These are phyloP conservation scores for Trematomus loennbergii DNA, from an alignment of 2,113 vertebrate species.

Conservation along the genomic window DNA sequence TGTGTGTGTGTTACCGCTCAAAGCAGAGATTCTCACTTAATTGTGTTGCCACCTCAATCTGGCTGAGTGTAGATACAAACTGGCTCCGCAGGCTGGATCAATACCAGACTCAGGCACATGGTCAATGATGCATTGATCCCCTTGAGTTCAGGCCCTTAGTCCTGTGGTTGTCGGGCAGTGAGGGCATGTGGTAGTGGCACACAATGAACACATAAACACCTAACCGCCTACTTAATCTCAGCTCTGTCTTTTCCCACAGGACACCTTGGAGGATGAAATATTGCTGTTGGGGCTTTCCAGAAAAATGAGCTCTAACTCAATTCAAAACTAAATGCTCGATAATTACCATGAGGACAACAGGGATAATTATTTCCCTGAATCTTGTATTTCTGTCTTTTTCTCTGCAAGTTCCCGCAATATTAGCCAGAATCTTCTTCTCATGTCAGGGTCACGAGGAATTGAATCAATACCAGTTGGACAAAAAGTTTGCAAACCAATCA, in stretches of 20 bases:
- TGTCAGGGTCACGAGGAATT: slow-evolving; percentile 2
- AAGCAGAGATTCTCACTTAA: slow-evolving; percentile 60
- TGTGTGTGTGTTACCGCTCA: slow-evolving; percentile 16
- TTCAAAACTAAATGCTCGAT: slow-evolving; percentile 48
- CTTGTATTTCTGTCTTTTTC: slow-evolving; percentile 1
- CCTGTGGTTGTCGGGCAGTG: slow-evolving; percentile 42
- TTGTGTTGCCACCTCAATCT: slow-evolving; percentile 66
- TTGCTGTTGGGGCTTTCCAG: slow-evolving; percentile 69
- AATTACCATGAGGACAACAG: slow-evolving; percentile 30
- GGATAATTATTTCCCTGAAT: slow-evolving; percentile 17
- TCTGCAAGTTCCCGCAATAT: neutral
- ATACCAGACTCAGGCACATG: slow-evolving; percentile 61
- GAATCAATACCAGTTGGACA: slow-evolving; percentile 23
- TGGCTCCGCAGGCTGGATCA: slow-evolving; percentile 58
- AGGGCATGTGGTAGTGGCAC: slow-evolving; percentile 56
- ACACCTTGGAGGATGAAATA: slow-evolving; percentile 50
- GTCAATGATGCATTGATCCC: slow-evolving; percentile 73
- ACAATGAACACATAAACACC: slow-evolving; percentile 76
- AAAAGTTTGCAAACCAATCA: slow-evolving; percentile 24
- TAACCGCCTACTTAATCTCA: slow-evolving; percentile 41
- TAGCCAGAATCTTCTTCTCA: neutral
- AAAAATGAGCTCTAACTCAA: slow-evolving; percentile 68
- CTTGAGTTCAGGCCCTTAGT: slow-evolving; percentile 50
- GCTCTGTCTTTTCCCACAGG: slow-evolving; percentile 64
- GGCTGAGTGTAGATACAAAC: slow-evolving; percentile 61